Base-by-base conservation (phyloP, 30 jellyfish, hydroid and myxozoan species). In the Pelagia noctiluca region DNA sequence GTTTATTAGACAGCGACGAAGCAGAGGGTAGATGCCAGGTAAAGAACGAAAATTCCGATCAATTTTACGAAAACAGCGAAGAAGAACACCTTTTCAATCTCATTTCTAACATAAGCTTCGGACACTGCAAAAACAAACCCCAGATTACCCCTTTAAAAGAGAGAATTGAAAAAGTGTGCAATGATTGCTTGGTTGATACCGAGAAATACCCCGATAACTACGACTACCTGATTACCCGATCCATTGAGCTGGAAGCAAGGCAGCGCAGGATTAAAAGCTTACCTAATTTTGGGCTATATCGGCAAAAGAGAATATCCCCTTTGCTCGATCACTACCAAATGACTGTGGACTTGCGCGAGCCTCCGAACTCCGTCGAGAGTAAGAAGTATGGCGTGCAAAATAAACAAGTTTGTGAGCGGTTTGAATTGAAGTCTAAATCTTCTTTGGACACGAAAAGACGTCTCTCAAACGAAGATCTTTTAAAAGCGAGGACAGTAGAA, bases 401-500 rank as follows among this genome's bases (percentile, higher is more conserved):
- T 4, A 37, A 63, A 24, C 5, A 47, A 26, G 92, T 69, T 18
- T 82, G 92, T 70, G 50, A 1, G 2, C 52, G 92, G 75, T 68
- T 64, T 53, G 92, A 82, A 35, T 54, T 26, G 30, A 69, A 83
- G 62, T 82, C 60, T 35, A 82, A 82, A 28, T 82, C 92, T 13
- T 76, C 86, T 29, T 83, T 83, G 25, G 67, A 71, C 2, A 54
- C 34, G 29, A 35, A 63, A 34, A 82, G 67, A 61, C 50, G 36
- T 19, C 32, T 52, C 19, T 26, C 50, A 31, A 21, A 70, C 31
- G 92, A 82, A 31, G 92, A 69, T 31, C 37, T 65, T 12, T n/a
- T 82, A 22, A 37, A 66, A 23, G 38, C 92, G 4, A 69, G 65
- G 38, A 82, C 63, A 35, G 74, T 82, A 1, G 26, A 80, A 35